Evolutionary conservation across 2,113 vertebrate species (phyloP).

Genomic region (Varanus salvator): DNA sequence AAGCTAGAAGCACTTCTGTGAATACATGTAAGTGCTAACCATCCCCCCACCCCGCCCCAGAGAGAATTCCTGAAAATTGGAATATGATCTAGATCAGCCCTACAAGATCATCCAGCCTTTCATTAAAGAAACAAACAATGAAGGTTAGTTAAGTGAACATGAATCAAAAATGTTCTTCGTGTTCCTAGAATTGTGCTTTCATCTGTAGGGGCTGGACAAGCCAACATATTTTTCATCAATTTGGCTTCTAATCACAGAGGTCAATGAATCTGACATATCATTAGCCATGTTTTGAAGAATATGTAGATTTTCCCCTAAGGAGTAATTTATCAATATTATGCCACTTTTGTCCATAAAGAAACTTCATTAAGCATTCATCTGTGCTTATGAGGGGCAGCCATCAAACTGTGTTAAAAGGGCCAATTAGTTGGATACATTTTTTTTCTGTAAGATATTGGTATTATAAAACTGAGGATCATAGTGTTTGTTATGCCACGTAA

Average conservation of each 20-base stretch:
- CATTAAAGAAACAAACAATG: neutral
- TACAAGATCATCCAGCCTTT: neutral
- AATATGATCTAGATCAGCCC: neutral
- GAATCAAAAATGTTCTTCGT: conserved; percentile 2
- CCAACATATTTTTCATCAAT: neutral
- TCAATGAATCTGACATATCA: neutral
- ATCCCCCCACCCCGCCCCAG: neutral
- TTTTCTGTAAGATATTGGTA: neutral
- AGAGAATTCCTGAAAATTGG: neutral
- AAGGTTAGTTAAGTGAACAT: neutral
- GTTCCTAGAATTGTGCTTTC: neutral
- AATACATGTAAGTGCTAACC: neutral
- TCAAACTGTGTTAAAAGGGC: neutral
- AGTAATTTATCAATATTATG: conserved; percentile 32
- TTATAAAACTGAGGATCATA: neutral
- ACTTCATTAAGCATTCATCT: neutral
- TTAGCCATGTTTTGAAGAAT: conserved; percentile 33
- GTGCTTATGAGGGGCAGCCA: neutral
- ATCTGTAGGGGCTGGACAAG: neutral
- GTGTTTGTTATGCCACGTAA: neutral
- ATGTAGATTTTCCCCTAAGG: neutral
- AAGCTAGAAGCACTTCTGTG: neutral
- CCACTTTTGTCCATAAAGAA: conserved; percentile 9
- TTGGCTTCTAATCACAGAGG: conserved; percentile 20
- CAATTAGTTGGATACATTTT: neutral